Base-by-base conservation (phyloP, 2,113 vertebrate species). In the Picathartes gymnocephalus region DNA sequence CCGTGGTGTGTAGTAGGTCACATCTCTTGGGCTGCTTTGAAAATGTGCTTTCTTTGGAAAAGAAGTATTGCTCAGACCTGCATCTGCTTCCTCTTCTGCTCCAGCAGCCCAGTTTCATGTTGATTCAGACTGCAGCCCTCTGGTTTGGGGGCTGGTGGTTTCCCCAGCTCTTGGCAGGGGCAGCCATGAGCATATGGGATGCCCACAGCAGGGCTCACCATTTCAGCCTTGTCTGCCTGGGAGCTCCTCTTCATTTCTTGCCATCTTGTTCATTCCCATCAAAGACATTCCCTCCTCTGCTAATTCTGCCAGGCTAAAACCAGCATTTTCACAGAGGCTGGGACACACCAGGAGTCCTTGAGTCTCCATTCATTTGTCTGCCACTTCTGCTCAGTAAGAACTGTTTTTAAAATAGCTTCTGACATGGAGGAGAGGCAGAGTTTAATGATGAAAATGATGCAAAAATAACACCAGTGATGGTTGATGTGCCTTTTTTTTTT, bases 381-480 rank as follows among this genome's bases (percentile, higher is more conserved):
- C 83, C 7, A 4, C 76, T 95, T 89, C 62, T 81, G 70, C 71
- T 92, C 11, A 3, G 53, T 65, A 23, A 86, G 82, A 90, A n/a
- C 58, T 71, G 70, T 31, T 86, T 93, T 72, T 92, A 95, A 95
- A 96, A 95, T 93, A 94, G 93, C 60, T 88, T 60, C 61, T 87
- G 77, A 81, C 45, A 87, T 42, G 45, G 70, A 82, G 69, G 77
- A 88, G 77, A 93, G 62, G 42, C 31, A 35, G 76, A 77, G 57
- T 77, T 86, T 95, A 82, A 81, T 89, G 56, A 93, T 92, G 77
- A 92, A 83, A 92, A 76, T 64, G 50, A 47, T 60, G 54, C 31
- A 58, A 88, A 95, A 96, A 88, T 94, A 94, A 79, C 8, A 4
- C 37, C 5, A 39, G 54, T 64, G n/a, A 47, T 90, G 77, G 44